Evolutionary conservation across 2,888 invertebrate species (phyloP).

Genomic region (Netelia inedita): DNA sequence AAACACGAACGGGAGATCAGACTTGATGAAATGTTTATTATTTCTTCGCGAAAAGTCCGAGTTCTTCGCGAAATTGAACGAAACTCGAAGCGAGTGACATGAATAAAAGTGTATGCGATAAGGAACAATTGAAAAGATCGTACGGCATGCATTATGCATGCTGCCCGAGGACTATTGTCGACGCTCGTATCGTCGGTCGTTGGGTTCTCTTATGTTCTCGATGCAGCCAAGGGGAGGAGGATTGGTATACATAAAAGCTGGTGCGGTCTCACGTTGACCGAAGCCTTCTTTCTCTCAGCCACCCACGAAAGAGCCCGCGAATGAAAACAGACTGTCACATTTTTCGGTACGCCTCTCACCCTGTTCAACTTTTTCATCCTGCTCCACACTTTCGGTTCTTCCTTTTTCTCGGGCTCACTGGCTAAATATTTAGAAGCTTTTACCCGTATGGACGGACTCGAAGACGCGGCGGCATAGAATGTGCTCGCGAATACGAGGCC

Average conservation of each 20-base stretch:
- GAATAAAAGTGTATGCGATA: constrained; percentile 52
- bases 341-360: constrained; percentile 16
- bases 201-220: constrained; percentile 25
- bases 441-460: constrained; percentile 56
- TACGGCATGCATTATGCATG: constrained; percentile 77
- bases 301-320: constrained; percentile 9
- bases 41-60: constrained; percentile 21
- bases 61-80: constrained; percentile 13
- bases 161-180: constrained; percentile 74
- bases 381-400: constrained; percentile 11
- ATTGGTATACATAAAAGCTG: not conserved
- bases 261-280: constrained; percentile 22
- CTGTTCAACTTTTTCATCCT: constrained; percentile 21
- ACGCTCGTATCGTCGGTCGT: constrained; percentile 62
- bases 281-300: constrained; percentile 42
- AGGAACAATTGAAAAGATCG: constrained; percentile 32
- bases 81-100: constrained; percentile 53
- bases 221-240: not conserved
- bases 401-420: constrained; percentile 28
- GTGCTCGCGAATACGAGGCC: constrained; percentile 20
- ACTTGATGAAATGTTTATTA: constrained; percentile 16
- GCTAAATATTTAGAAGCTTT: constrained; percentile 78
- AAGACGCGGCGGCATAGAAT: constrained; percentile 4
- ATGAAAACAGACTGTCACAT: constrained; percentile 28
- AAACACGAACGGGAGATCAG: not conserved